phyloP scores from a whole-genome alignment of 2,113 vertebrate species.

The Zosterops pallidus region DNA sequence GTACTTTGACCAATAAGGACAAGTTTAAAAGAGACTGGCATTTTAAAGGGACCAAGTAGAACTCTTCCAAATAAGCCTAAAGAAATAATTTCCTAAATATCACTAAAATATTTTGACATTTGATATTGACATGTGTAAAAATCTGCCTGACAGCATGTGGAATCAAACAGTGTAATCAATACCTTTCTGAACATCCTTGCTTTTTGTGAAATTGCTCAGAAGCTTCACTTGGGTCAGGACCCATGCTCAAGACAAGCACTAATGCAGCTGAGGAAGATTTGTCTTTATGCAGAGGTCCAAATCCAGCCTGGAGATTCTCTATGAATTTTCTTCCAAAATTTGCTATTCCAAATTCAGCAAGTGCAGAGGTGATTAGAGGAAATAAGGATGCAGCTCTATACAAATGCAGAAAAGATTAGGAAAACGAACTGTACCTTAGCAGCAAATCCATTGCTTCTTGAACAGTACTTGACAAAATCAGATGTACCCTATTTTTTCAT shows the following conservation, averaged over 20 bases:
- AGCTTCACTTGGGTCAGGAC: neutral
- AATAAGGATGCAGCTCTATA: neutral
- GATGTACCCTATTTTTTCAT: neutral
- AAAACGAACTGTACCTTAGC: neutral
- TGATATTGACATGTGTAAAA: neutral
- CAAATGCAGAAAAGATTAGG: neutral
- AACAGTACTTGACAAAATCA: neutral
- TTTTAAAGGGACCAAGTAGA: neutral
- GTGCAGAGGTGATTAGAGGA: constrained; percentile 76
- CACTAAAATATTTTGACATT: neutral
- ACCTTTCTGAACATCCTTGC: neutral
- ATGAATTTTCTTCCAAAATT: constrained; percentile 80
- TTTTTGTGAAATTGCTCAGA: neutral
- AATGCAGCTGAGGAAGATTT: neutral
- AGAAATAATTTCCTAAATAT: neutral
- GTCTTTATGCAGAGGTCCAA: neutral
- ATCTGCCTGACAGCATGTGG: too few relatives aligned
- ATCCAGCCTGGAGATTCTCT: constrained; percentile 72
- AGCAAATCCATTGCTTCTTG: neutral
- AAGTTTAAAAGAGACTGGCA: fast-evolving
- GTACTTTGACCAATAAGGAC: neutral
- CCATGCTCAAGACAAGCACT: neutral
- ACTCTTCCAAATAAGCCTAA: neutral
- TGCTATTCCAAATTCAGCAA: constrained; percentile 81
- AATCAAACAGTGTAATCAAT: too few relatives aligned